Base-by-base conservation (phyloP, 2,797 vertebrate genomes). In the Eulemur mongoz region DNA sequence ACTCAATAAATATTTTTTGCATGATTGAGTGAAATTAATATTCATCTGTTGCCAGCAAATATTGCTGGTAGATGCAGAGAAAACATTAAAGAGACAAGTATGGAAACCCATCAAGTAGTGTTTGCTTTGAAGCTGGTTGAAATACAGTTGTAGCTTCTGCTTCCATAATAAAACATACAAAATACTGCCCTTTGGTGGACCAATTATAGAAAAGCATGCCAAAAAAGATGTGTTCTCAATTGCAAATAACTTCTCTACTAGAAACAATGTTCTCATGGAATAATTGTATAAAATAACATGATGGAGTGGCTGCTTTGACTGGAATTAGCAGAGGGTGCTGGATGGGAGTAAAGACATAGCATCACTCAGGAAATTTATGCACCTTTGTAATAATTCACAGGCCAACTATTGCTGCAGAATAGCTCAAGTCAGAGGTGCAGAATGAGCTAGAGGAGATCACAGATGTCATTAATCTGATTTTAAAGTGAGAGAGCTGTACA, bases 51-150 rank as follows among this genome's bases (percentile, higher is more conserved):
- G 57, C 50, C 75, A 52, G 65, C 40, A 91, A 57, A 63, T 43
- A n/a, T 80, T 76, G 80, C 70, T 76, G 50, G 50, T 75, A 40
- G 88, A 61, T 48, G 57, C 59, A 27, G 48, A 61, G 76, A 72
- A 80, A 80, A 52, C 27, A 81, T 70, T 65, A 76, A 67, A 90
- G 94, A 86, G 89, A 54, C 25, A 43, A 65, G 32, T 59, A 80
- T 23, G 27, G 83, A 78, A 91, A 94, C 69, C 91, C 90, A 84
- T 86, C 93, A 93, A 57, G 45, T 61, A 27, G 45, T 73, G 63
- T 50, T 79, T 82, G 35, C 63, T 32, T 3, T 38, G 12, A 54
- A 89, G 52, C 82, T 87, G 70, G 27, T n/a, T 48, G 80, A 65
- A 79, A 45, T 50, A 52, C 63, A 79, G 45, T 69, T 73, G 76